These are phyloP conservation scores for Melanostoma scalare DNA, from an alignment of 2,888 invertebrate genomes.

Conservation along the genomic window DNA sequence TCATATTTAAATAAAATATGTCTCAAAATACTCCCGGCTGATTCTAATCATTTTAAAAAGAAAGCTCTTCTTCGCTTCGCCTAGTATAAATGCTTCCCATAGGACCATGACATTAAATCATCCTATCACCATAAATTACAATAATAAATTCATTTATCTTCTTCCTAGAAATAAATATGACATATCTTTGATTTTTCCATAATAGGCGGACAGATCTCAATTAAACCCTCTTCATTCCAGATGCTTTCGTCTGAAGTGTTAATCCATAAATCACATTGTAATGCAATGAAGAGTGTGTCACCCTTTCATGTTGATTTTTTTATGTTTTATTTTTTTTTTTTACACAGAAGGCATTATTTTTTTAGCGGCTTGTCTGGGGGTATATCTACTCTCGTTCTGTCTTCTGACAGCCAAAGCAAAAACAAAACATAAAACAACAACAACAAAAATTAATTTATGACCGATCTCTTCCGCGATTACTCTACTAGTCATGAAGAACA, in stretches of 20 bases:
- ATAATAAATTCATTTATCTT: constrained; percentile 46
- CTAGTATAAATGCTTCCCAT: no score
- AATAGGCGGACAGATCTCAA: constrained; percentile 57
- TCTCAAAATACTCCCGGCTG: no score
- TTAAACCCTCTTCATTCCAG: constrained; percentile 62
- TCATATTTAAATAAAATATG: no score
- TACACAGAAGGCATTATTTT: constrained; percentile 29
- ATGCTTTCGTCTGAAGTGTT: constrained; percentile 69
- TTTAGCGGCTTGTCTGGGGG: constrained; percentile 52
- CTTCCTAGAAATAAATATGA: constrained; percentile 53
- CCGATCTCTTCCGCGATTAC: constrained; percentile 67
- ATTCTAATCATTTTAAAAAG: no score
- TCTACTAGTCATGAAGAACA: constrained; percentile 50
- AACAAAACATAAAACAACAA: constrained; percentile 13
- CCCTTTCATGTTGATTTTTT: constrained; percentile 61
- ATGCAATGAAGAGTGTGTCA: constrained; percentile 65
- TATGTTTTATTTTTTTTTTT: constrained; percentile 24
- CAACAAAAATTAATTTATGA: constrained; percentile 59
- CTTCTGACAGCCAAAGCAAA: constrained; percentile 11
- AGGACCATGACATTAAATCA: constrained; percentile 37
- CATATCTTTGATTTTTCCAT: constrained; percentile 60
- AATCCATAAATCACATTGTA: constrained; percentile 68
- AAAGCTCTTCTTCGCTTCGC: no score
- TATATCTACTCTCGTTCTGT: background rate
- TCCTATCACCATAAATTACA: constrained; percentile 46